Evolutionary conservation across 2,888 invertebrate species (phyloP).

Genomic region (Pasiphila rectangulata): DNA sequence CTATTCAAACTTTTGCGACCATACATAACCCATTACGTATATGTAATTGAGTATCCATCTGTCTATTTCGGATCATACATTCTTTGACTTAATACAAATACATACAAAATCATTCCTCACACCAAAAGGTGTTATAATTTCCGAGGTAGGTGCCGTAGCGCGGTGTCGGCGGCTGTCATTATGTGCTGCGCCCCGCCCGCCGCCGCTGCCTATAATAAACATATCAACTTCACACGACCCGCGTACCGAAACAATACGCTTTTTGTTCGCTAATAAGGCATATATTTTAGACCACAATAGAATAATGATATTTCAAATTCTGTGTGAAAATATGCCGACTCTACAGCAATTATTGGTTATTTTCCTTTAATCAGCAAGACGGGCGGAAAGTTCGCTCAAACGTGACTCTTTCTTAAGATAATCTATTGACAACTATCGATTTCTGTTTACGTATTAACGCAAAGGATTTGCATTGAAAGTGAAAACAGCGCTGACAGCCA

Average conservation of each 20-base stretch:
- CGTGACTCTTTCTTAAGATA: conserved; percentile 23
- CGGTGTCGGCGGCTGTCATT: conserved; percentile 27
- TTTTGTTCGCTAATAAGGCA: conserved; percentile 57
- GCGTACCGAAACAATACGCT: conserved; percentile 50
- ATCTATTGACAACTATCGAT: conserved; percentile 50
- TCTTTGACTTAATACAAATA: no score
- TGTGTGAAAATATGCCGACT: conserved; percentile 32
- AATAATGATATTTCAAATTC: conserved; percentile 33
- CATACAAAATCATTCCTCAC: conserved; percentile 17
- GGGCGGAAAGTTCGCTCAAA: conserved; percentile 14
- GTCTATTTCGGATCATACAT: no score
- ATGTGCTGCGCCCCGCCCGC: conserved; percentile 10
- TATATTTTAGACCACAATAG: conserved; percentile 42
- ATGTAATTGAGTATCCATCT: no score
- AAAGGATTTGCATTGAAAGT: conserved; percentile 70
- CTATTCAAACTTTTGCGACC: no score
- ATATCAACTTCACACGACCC: conserved; percentile 53
- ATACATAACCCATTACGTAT: no score
- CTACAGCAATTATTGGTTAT: conserved; percentile 6
- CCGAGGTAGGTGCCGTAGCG: conserved; percentile 18
- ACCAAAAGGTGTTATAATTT: conserved; percentile 26
- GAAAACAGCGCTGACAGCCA: conserved; percentile 69
- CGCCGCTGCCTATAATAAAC: conserved; percentile 47
- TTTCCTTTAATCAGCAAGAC: conserved; percentile 10
- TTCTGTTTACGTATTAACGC: conserved; percentile 60